Conservation (phyloP, 2,113 vertebrate genomes). For the Hypocryptadius cinnamomeus region DNA sequence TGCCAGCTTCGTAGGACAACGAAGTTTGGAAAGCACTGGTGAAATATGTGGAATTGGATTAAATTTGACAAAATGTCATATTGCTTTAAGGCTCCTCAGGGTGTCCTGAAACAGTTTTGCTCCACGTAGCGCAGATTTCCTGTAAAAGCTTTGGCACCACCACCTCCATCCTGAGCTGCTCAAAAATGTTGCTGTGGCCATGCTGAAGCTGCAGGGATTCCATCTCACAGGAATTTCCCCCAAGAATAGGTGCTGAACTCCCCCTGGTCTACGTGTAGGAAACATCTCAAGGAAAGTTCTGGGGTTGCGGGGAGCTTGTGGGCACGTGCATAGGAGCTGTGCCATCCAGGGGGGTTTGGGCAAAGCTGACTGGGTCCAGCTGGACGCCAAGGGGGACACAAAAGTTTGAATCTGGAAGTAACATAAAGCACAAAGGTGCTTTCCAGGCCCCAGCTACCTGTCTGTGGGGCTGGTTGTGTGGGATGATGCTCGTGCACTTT, state of each 20-base stretch:
- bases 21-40: constrained; percentile 26
- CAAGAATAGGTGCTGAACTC: not conserved
- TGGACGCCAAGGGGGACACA: accelerated
- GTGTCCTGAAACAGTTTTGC: constrained; percentile 30
- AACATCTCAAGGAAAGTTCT: not conserved
- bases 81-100: constrained; percentile 37
- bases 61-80: constrained; percentile 57
- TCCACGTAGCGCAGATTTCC: not conserved
- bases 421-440: not conserved
- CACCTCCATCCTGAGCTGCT: not conserved
- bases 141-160: constrained; percentile 1
- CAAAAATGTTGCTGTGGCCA: not conserved
- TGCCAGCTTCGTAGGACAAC: constrained; percentile 50
- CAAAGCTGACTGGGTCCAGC: not conserved
- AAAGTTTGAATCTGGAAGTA: not conserved
- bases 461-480: not conserved
- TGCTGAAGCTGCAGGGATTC: not conserved
- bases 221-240: not conserved
- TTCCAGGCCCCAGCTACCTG: not conserved
- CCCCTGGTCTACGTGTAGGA: not conserved
- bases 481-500: not conserved
- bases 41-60: constrained; percentile 55
- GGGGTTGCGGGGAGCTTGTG: not conserved
- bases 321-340: accelerated
- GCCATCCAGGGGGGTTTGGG: not conserved